phyloP scores from a whole-genome alignment of 2,888 invertebrate species.

The Drosophila rellima region DNA sequence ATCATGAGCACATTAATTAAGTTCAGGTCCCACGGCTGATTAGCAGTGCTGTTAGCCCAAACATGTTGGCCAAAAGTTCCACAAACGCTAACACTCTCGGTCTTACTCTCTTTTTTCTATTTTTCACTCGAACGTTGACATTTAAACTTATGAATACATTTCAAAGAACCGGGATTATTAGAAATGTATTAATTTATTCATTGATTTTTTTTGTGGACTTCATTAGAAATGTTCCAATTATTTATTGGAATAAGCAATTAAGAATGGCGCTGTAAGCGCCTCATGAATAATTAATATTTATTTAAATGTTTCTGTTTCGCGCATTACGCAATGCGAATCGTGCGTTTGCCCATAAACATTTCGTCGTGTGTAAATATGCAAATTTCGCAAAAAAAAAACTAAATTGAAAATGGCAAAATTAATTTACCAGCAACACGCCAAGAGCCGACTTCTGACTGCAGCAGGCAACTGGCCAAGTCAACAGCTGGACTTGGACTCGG shows the following conservation, averaged over 20 bases:
- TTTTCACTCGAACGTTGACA: slow-evolving; percentile 43
- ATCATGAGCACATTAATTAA: slow-evolving; percentile 66
- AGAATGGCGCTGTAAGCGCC: slow-evolving; percentile 34
- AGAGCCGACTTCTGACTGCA: slow-evolving; percentile 16
- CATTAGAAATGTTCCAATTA: slow-evolving; percentile 40
- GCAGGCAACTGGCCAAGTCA: slow-evolving; percentile 27
- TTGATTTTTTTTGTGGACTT: slow-evolving; percentile 17
- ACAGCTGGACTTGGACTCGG: slow-evolving; percentile 32
- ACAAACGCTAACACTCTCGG: slow-evolving; percentile 7
- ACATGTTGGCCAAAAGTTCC: not conserved
- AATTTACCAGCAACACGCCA: slow-evolving; percentile 43
- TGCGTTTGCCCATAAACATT: slow-evolving; percentile 11
- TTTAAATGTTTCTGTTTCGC: slow-evolving; percentile 20
- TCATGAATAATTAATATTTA: slow-evolving; percentile 42
- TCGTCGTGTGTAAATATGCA: slow-evolving; percentile 40
- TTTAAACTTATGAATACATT: slow-evolving; percentile 46
- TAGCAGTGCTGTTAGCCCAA: slow-evolving; percentile 32
- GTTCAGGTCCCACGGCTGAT: slow-evolving; percentile 41
- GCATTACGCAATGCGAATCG: slow-evolving; percentile 45
- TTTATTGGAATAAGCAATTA: slow-evolving; percentile 54
- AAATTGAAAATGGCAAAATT: slow-evolving; percentile 25
- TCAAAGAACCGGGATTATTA: slow-evolving; percentile 8
- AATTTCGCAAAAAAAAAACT: slow-evolving; percentile 26
- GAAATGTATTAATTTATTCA: slow-evolving; percentile 20
- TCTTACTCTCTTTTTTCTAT: not conserved